Evolutionary conservation across 2,113 vertebrate genomes (phyloP).

Genomic region (Alethe diademata): DNA sequence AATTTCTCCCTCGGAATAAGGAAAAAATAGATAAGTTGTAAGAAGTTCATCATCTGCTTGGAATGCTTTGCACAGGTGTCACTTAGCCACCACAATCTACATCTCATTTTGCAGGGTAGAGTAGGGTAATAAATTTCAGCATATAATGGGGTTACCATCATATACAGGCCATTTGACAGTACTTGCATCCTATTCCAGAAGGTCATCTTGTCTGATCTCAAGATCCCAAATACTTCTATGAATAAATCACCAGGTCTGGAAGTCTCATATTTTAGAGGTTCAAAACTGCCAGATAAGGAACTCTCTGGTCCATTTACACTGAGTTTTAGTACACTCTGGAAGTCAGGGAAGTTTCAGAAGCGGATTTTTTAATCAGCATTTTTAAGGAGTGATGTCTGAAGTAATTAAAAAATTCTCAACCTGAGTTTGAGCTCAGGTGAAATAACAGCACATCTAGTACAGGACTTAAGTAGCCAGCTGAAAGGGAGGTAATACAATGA

Average conservation of each 20-base stretch:
- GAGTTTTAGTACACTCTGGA: not conserved
- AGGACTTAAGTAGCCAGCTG: not conserved
- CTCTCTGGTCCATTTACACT: not conserved
- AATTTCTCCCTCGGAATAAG: not conserved
- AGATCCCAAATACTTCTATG: not conserved
- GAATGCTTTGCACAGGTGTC: constrained; percentile 4
- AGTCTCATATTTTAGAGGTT: not conserved
- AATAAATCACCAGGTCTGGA: not conserved
- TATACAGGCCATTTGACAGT: not conserved
- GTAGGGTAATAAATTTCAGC: not conserved
- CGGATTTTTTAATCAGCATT: not conserved
- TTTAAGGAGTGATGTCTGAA: not conserved
- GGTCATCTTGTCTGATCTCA: not conserved
- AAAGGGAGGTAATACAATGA: not conserved
- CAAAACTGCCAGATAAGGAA: not conserved
- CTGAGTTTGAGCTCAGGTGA: not conserved
- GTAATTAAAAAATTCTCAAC: not conserved
- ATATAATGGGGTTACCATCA: constrained; percentile 24
- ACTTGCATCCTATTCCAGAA: not conserved
- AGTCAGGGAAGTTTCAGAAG: not conserved
- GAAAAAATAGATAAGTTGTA: not conserved
- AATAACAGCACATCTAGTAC: not conserved
- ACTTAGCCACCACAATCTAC: not conserved
- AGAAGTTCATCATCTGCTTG: not conserved
- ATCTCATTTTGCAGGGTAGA: not conserved